Evolutionary conservation across 2,113 vertebrate genomes (phyloP), one percentile per base, ranked within the genome.

Genomic region (Hippocampus zosterae): DNA sequence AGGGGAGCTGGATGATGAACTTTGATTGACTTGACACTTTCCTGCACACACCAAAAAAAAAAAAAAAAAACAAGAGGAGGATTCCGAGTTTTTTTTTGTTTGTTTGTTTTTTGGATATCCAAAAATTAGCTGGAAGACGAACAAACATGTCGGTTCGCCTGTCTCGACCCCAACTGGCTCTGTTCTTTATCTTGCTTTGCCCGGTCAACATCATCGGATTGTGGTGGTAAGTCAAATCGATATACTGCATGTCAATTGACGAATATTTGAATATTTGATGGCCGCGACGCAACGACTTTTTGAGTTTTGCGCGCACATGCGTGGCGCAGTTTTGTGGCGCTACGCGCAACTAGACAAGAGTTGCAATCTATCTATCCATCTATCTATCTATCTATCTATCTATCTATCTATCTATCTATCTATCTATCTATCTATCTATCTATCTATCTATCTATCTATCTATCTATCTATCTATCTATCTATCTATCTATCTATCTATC

Each of bases 151-250:
- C 93, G 92, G 88, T 91, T 84, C 92, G 94, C 69, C 89, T 93
- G 10, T 93, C 93, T 18, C 91, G 93, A 84, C 93, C 93, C 56
- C 95, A 96, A 57, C 91, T 96, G 74, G 94, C 93, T 68, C 90
- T 96, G 29, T 96, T 96, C 88, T 95, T 96, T 73, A 94, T 96
- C 82, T 86, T 96, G 60, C 93, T 96, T 71, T 96, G 95, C 82
- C 95, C 95, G n/a, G 94, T 95, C 88, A 96, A 96, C 78, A 96
- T 96, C 89, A 96, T 96, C 87, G 95, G 95, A 71, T 93, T 96
- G 23, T 96, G 95, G 95, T 96, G 95, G 95, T 96, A 90, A 95
- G 95, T 95, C 33, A 37, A 37, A 37, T 37, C 33, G 5, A 37
- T 37, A 37, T 37, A 87, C 46, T 65, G 29, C 16, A 41, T 18